phyloP scores from a whole-genome alignment of 2,888 invertebrate genomes.

The Campopleginae sp. region DNA sequence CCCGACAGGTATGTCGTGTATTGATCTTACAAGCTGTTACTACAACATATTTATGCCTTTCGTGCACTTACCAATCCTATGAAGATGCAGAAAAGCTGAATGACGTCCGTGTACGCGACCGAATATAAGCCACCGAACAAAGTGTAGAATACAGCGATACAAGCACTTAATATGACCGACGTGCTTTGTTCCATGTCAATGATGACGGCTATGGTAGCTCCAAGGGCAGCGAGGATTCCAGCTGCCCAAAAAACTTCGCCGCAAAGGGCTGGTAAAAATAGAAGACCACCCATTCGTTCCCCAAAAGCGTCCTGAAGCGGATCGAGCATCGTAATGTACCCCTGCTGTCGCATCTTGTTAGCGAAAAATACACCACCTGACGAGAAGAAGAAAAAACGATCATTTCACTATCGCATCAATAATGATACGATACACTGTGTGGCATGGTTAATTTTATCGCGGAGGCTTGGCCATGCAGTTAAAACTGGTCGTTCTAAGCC shows the following conservation, averaged over 20 bases:
- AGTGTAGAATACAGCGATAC: conserved; percentile 98
- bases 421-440: background rate
- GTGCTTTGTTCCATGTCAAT: conserved; percentile 97
- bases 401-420: background rate
- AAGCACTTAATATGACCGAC: conserved; percentile 97
- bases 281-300: conserved; percentile 97
- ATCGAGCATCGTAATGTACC: conserved; percentile 99
- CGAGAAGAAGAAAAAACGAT: conserved; percentile 48
- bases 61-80: conserved; percentile 90
- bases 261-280: conserved; percentile 97
- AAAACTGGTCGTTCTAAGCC: background rate
- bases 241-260: conserved; percentile 99
- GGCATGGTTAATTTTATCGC: background rate
- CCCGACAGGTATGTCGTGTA: background rate
- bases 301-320: conserved; percentile 98
- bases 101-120: conserved; percentile 99
- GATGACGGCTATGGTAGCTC: conserved; percentile 98
- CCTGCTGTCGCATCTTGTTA: conserved; percentile 98
- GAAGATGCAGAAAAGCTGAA: conserved; percentile 99
- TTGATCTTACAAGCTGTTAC: background rate
- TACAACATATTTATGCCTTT: background rate
- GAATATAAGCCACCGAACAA: conserved; percentile 99
- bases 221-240: conserved; percentile 97
- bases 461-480: background rate
- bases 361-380: conserved; percentile 98